phyloP scores from a whole-genome alignment of 1,140 invertebrate genomes.

The Eueides isabella region DNA sequence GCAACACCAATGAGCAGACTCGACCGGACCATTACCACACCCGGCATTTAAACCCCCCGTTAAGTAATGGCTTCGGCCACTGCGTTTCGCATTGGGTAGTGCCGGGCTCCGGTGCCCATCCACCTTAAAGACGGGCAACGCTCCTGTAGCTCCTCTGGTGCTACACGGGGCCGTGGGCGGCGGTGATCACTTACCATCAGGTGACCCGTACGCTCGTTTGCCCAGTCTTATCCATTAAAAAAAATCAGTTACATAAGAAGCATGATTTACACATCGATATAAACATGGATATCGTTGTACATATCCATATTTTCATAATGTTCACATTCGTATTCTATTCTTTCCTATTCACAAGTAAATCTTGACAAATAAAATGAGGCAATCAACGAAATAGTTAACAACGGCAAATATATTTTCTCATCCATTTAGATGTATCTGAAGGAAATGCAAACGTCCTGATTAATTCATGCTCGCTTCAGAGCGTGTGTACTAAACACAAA shows the following conservation, averaged over 20 bases:
- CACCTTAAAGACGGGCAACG: no score
- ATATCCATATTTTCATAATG: background rate
- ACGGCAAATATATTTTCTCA: slow-evolving; percentile 30
- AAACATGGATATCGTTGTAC: background rate
- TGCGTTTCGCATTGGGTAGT: no score
- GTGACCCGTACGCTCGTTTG: no score
- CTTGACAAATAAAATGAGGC: background rate
- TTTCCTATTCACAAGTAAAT: slow-evolving; percentile 1
- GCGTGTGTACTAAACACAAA: background rate
- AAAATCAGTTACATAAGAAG: background rate
- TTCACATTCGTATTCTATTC: background rate
- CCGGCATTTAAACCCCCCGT: no score
- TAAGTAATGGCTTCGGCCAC: no score
- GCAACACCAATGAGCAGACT: no score
- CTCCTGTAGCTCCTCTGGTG: no score
- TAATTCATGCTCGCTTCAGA: slow-evolving; percentile 17
- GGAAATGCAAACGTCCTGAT: slow-evolving; percentile 22
- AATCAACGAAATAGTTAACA: slow-evolving; percentile 20
- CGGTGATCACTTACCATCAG: no score
- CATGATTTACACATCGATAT: background rate
- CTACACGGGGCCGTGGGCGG: no score
- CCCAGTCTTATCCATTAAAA: no score
- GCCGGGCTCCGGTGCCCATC: no score
- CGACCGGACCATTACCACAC: no score
- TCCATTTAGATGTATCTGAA: slow-evolving; percentile 18